These are phyloP conservation scores for Tupiocoris notatus DNA, from an alignment of 2,888 invertebrate species.

Conservation along the genomic window DNA sequence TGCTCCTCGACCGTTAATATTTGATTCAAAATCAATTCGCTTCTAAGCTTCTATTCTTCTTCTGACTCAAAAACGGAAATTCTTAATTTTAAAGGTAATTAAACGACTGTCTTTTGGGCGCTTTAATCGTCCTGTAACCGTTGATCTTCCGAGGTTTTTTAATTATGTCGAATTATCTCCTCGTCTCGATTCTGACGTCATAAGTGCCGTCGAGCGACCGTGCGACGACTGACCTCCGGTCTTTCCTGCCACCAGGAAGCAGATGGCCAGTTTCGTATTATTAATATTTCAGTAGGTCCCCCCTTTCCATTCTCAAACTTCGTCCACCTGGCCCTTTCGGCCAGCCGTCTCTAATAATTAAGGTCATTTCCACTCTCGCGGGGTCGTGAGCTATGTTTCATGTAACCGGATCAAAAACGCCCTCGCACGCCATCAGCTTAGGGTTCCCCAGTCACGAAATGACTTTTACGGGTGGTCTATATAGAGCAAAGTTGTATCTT, in stretches of 20 bases:
- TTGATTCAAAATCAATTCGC: too few species aligned
- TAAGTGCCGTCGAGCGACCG: too few species aligned
- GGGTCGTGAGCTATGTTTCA: conserved; percentile 16
- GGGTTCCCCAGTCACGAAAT: background rate
- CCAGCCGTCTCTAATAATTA: conserved; percentile 7
- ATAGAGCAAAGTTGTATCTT: background rate
- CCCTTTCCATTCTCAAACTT: background rate
- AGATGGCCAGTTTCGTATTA: conserved; percentile 28
- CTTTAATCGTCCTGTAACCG: too few species aligned
- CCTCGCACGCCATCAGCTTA: background rate
- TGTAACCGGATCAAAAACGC: background rate
- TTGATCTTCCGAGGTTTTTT: too few species aligned
- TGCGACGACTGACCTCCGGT: conserved; percentile 2
- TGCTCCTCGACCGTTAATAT: too few species aligned
- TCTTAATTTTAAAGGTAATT: too few species aligned
- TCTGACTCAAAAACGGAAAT: too few species aligned
- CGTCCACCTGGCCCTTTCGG: background rate
- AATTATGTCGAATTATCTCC: too few species aligned
- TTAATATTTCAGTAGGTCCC: conserved; percentile 25
- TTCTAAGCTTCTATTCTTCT: too few species aligned
- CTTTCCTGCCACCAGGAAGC: conserved; percentile 22
- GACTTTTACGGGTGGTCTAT: background rate
- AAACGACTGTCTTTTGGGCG: too few species aligned
- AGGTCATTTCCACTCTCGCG: conserved; percentile 7
- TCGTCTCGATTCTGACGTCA: too few species aligned